Conservation (phyloP, 1,140 invertebrate species). For the Caerostris darwini region DNA sequence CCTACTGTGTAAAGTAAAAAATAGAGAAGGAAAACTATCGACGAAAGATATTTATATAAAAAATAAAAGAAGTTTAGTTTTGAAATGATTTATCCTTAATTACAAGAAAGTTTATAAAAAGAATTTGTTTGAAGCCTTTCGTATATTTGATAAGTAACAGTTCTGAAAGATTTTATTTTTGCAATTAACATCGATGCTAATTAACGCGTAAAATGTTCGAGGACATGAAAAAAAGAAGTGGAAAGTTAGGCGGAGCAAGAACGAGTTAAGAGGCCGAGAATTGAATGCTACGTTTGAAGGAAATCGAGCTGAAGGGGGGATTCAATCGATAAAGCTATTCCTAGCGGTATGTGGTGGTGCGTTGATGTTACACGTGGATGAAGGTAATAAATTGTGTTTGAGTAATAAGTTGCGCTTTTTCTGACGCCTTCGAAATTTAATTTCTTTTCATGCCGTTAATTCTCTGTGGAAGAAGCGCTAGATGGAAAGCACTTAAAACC, state of each 20-base stretch:
- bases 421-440: background rate
- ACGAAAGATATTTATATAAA: too few relatives aligned
- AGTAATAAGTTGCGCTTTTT: background rate
- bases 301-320: background rate
- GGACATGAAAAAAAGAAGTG: too few relatives aligned
- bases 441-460: background rate
- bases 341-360: background rate
- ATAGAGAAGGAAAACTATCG: too few relatives aligned
- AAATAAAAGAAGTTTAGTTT: too few relatives aligned
- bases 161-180: too few relatives aligned
- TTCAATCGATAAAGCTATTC: background rate
- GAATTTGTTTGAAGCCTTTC: too few relatives aligned
- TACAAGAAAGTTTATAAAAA: too few relatives aligned
- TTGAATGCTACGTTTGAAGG: background rate
- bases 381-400: background rate
- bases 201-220: too few relatives aligned
- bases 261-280: background rate
- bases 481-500: background rate
- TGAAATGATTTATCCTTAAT: too few relatives aligned
- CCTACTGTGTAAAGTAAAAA: too few relatives aligned
- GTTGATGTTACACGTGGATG: background rate
- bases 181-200: too few relatives aligned
- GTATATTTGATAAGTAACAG: too few relatives aligned
- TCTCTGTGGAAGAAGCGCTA: background rate
- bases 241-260: background rate